These are phyloP conservation scores for Galerucella pusilla DNA, from an alignment of 2,888 invertebrate genomes.

Conservation along the genomic window DNA sequence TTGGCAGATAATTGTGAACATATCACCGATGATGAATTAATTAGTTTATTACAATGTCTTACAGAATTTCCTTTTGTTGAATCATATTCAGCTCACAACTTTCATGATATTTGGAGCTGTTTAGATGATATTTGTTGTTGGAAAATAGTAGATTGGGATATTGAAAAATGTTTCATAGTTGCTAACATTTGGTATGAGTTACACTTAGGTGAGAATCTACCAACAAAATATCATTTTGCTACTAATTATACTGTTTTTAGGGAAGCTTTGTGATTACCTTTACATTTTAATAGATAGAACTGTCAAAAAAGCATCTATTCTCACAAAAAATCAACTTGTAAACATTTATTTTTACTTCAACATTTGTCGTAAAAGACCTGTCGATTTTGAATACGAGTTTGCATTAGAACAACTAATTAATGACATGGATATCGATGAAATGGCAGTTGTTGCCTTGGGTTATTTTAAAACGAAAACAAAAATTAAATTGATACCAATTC, in stretches of 20 bases:
- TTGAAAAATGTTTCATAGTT: constrained; percentile 69
- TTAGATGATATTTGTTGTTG: constrained; percentile 74
- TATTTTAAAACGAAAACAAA: constrained; percentile 81
- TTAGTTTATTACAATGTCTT: constrained; percentile 68
- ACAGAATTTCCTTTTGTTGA: constrained; percentile 67
- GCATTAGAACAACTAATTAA: constrained; percentile 68
- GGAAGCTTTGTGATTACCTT: constrained; percentile 70
- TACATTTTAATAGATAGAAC: constrained; percentile 68
- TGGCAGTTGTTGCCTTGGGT: constrained; percentile 79
- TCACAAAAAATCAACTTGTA: constrained; percentile 73
- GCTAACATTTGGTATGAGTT: constrained; percentile 75
- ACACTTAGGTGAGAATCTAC: constrained; percentile 59
- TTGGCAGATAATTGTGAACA: constrained; percentile 67
- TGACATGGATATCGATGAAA: constrained; percentile 72
- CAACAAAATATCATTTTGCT: constrained; percentile 28
- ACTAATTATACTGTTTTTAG: constrained; percentile 54
- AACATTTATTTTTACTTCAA: constrained; percentile 77
- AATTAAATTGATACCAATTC: constrained; percentile 69
- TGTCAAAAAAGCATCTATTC: constrained; percentile 68
- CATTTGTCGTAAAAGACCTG: constrained; percentile 68
- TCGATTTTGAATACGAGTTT: constrained; percentile 76
- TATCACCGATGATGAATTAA: constrained; percentile 71
- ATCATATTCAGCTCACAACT: constrained; percentile 70
- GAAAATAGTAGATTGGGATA: constrained; percentile 66
- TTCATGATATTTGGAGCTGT: constrained; percentile 73